Evolutionary conservation across 2,113 vertebrate species (phyloP), one percentile per base, ranked within the genome.

Genomic region (Hydropotes inermis): DNA sequence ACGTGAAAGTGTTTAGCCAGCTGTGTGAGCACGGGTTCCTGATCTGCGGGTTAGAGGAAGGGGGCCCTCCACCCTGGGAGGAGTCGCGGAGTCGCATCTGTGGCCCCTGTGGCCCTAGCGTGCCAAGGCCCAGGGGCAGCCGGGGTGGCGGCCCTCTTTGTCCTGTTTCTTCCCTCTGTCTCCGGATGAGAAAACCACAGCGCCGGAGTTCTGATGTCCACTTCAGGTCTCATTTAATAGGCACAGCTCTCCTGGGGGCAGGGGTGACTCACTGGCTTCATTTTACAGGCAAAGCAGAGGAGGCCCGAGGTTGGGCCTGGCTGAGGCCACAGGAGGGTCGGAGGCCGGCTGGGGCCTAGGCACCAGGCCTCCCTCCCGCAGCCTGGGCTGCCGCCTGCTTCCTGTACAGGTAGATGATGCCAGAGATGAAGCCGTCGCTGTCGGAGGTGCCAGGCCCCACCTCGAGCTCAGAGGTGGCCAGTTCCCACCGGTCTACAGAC

Each of bases 401-500:
- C 58, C 47, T 98, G 97, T 99, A 99, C 54, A 99, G 23, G 83
- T 99, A 99, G 58, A 99, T 84, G 1, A 97, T 97, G 0, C 99
- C 99, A 0, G 99, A 85, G 98, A 99, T 99, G 98, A 99, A 99
- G 36, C 98, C 98, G 0, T 81, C 28, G 0, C 15, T 33, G 89
- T 90, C 52, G 19, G 74, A 30, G 0, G 96, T 94, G 54, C 92
- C 87, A 3, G 61, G 70, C 4, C 52, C 21, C 19, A 76, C 93
- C 96, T 99, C 99, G 0, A 98, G 70, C 36, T 99, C 95, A 0
- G 98, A 98, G 12, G 99, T 99, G 0, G 99, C 99, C 91, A 95
- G 99, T 97, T 99, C 99, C 99, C 99, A 99, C 6, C 74, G 50
- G 45, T 99, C 98, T 91, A 99, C 99, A 61, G 99, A 98, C 57